A percentile compares a stretch with the other conserved stretches of the same genome.
These are phyloP conservation scores for Karalla daura DNA, from an alignment of 2,797 vertebrate species.

Conservation along the genomic window DNA sequence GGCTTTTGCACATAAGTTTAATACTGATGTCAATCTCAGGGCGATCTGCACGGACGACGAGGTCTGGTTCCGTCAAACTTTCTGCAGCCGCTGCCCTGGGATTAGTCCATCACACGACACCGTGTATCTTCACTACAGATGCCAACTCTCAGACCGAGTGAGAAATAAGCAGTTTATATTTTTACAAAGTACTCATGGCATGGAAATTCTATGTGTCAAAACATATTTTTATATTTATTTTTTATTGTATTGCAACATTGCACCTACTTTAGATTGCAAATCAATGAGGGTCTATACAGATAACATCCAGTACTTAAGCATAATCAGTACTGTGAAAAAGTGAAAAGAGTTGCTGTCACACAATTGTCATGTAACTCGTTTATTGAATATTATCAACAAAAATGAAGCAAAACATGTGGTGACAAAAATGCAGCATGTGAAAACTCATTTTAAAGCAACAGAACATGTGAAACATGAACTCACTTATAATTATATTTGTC, in stretches of 20 bases:
- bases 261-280: constrained; percentile 12
- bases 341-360: neutral
- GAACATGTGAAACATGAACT: neutral
- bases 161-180: constrained; percentile 27
- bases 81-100: constrained; percentile 84
- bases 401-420: neutral
- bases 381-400: constrained; percentile 27
- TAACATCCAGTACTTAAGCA: neutral
- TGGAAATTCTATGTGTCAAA: constrained; percentile 27
- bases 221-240: neutral
- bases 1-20: neutral
- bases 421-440: neutral
- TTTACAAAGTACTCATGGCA: neutral
- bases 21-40: constrained; percentile 78
- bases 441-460: no score
- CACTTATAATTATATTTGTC: neutral
- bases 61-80: constrained; percentile 97
- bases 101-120: no score
- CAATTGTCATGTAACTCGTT: constrained; percentile 20
- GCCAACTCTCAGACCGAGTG: constrained; percentile 43
- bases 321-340: constrained; percentile 4
- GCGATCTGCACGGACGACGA: constrained; percentile 88
- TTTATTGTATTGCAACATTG: constrained; percentile 6
- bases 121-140: constrained; percentile 29
- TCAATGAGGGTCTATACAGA: neutral